These are phyloP conservation scores for Dinocampus coccinellae DNA, from an alignment of 2,888 invertebrate genomes.

Conservation along the genomic window DNA sequence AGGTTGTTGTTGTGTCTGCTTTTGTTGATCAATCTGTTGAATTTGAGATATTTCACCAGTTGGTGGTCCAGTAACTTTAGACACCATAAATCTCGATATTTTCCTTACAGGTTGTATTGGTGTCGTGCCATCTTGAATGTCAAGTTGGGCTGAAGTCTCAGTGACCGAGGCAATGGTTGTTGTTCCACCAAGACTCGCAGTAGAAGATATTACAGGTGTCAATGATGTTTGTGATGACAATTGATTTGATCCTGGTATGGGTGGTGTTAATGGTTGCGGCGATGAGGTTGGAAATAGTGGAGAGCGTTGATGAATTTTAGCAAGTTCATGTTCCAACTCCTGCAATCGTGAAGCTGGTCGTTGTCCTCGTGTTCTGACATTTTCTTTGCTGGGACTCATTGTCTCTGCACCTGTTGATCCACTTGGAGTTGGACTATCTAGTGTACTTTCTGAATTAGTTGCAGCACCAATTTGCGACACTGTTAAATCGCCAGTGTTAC, in stretches of 20 bases:
- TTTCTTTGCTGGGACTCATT: constrained; percentile 65
- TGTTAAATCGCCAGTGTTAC: background rate
- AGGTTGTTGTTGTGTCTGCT: constrained; percentile 42
- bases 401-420: constrained; percentile 53
- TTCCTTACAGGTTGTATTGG: constrained; percentile 75
- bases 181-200: constrained; percentile 52
- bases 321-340: constrained; percentile 67
- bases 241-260: constrained; percentile 47
- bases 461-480: background rate
- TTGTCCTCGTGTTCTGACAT: constrained; percentile 54
- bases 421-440: constrained; percentile 60
- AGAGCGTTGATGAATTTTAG: constrained; percentile 68
- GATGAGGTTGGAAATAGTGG: constrained; percentile 55
- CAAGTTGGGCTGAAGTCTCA: constrained; percentile 56
- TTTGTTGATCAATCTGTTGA: constrained; percentile 37
- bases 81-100: constrained; percentile 85
- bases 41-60: constrained; percentile 40
- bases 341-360: constrained; percentile 64
- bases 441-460: constrained; percentile 43
- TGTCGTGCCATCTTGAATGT: constrained; percentile 52
- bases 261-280: constrained; percentile 58
- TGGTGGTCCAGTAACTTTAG: constrained; percentile 66
- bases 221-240: constrained; percentile 46
- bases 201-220: constrained; percentile 52
- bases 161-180: constrained; percentile 55